phyloP scores from a whole-genome alignment of 2,113 vertebrate genomes.

The Natator depressus region DNA sequence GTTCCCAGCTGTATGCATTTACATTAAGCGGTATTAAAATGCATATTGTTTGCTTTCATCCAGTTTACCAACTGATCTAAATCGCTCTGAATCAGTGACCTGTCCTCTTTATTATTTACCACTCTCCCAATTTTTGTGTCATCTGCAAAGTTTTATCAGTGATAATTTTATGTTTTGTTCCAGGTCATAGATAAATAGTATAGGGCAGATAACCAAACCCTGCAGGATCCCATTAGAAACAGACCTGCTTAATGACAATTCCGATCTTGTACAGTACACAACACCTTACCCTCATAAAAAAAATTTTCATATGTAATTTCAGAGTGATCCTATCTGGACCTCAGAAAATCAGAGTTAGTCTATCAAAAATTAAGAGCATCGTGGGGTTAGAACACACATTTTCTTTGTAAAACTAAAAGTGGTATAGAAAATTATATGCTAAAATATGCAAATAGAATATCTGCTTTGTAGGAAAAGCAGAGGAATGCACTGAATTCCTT shows the following conservation, averaged over 20 bases:
- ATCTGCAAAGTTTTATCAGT: not conserved
- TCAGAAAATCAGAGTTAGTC: not conserved
- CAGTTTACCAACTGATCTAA: not conserved
- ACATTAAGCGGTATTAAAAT: not conserved
- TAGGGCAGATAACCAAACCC: not conserved
- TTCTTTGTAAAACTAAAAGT: constrained; percentile 62
- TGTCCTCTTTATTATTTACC: not conserved
- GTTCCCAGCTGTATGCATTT: not conserved
- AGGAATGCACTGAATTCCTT: constrained; percentile 61
- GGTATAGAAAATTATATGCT: constrained; percentile 46
- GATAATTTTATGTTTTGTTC: not conserved
- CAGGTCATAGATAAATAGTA: not conserved
- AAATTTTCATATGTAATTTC: constrained; percentile 12
- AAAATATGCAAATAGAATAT: constrained; percentile 68
- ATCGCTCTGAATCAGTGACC: not conserved
- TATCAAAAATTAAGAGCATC: constrained; percentile 15
- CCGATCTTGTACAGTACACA: not conserved
- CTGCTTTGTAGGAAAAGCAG: constrained; percentile 62
- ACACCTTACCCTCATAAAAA: not conserved
- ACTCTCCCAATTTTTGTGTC: not conserved
- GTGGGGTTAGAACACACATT: constrained; percentile 28
- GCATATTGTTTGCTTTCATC: not conserved
- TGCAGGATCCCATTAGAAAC: not conserved
- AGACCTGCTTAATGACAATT: not conserved
- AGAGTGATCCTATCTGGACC: not conserved